These are phyloP conservation scores for Drosophila kepulauana DNA, from an alignment of 1,140 invertebrate species.

Conservation along the genomic window DNA sequence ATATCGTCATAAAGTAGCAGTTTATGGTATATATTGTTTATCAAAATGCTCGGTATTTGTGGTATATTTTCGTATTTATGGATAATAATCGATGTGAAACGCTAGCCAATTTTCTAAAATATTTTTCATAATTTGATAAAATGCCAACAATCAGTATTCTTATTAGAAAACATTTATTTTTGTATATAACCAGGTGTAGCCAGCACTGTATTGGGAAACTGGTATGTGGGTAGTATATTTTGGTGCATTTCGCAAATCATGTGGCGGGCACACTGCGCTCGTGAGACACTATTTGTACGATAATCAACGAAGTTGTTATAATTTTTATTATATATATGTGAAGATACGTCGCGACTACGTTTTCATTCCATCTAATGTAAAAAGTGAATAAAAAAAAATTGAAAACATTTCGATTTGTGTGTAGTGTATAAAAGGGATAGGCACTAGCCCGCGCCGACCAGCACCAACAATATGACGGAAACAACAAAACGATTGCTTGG, in stretches of 20 bases:
- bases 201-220: too few species aligned
- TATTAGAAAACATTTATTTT: too few species aligned
- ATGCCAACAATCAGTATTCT: too few species aligned
- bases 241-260: background rate
- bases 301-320: constrained; percentile 33
- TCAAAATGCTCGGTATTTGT: too few species aligned
- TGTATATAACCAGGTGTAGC: too few species aligned
- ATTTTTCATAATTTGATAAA: too few species aligned
- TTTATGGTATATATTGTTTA: too few species aligned
- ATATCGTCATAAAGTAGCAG: too few species aligned
- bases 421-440: constrained; percentile 38
- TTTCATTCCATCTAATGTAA: constrained; percentile 69
- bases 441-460: constrained; percentile 32
- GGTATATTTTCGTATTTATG: too few species aligned
- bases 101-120: too few species aligned
- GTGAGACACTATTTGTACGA: constrained; percentile 21
- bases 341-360: constrained; percentile 48
- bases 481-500: constrained; percentile 61
- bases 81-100: too few species aligned
- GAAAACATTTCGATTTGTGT: constrained; percentile 44
- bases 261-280: background rate
- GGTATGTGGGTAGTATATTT: background rate
- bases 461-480: constrained; percentile 53
- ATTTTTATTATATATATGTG: constrained; percentile 35
- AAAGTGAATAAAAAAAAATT: constrained; percentile 52